phyloP scores from a whole-genome alignment of 64 coral and sea anemone species.

The Dendrophyllia cribrosa region DNA sequence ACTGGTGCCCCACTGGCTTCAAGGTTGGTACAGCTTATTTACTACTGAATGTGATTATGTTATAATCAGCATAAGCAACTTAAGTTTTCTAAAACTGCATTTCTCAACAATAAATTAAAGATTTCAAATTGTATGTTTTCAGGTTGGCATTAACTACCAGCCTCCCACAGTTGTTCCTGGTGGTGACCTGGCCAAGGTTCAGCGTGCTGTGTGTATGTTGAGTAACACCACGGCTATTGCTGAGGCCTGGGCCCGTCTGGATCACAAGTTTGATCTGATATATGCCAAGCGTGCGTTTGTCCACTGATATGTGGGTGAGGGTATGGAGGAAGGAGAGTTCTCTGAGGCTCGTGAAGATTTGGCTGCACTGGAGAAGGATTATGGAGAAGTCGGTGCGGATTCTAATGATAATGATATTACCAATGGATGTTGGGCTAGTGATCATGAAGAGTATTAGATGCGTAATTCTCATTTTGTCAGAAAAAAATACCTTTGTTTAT shows the following conservation, averaged over 20 bases:
- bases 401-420: too few relatives aligned
- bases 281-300: constrained; percentile 27
- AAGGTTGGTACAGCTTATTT: background rate
- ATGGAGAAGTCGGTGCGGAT: background rate
- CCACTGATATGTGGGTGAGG: constrained; percentile 36
- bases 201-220: constrained; percentile 13
- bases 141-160: background rate
- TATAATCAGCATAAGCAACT: too few relatives aligned
- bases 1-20: constrained; percentile 11
- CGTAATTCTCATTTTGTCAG: background rate
- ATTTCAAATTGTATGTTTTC: too few relatives aligned
- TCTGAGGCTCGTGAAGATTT: constrained; percentile 28
- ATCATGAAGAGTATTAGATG: background rate
- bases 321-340: constrained; percentile 37
- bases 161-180: constrained; percentile 31
- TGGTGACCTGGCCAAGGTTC: constrained; percentile 14
- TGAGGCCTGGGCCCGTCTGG: constrained; percentile 25
- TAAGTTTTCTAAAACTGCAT: too few relatives aligned
- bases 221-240: constrained; percentile 31
- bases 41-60: too few relatives aligned
- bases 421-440: too few relatives aligned
- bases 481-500: background rate
- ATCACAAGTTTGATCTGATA: constrained; percentile 34
- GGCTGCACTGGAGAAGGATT: constrained; percentile 21
- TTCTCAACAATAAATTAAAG: too few relatives aligned